A percentile compares a stretch with the other conserved stretches of the same genome.
phyloP scores from a whole-genome alignment of 2,888 invertebrate species.

The Meliscaeva auricollis region DNA sequence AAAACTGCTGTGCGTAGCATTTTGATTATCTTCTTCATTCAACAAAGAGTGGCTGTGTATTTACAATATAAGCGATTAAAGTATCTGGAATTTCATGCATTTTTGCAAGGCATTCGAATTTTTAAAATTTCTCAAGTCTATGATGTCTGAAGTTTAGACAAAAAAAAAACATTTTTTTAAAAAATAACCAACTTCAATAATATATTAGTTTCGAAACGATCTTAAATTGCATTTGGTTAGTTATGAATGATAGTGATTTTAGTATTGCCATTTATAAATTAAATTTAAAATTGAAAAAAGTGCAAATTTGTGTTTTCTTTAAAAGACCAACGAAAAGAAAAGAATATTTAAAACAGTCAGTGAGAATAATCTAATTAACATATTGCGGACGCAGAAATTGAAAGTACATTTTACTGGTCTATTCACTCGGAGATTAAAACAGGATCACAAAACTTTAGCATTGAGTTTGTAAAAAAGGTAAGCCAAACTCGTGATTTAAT shows the following conservation, averaged over 20 bases:
- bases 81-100: constrained; percentile 49
- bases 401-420: neutral
- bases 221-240: constrained; percentile 26
- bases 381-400: neutral
- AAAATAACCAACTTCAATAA: neutral
- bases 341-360: constrained; percentile 56
- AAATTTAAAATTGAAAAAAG: constrained; percentile 79
- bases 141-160: constrained; percentile 57
- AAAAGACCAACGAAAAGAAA: constrained; percentile 82
- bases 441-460: too few relatives aligned
- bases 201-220: neutral
- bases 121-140: constrained; percentile 42
- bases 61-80: neutral
- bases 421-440: too few relatives aligned
- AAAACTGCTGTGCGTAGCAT: constrained; percentile 9
- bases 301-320: constrained; percentile 82
- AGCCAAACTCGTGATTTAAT: too few relatives aligned
- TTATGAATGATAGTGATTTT: constrained; percentile 68
- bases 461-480: too few relatives aligned
- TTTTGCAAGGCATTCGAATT: constrained; percentile 19
- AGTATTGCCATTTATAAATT: constrained; percentile 66
- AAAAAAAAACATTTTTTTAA: neutral
- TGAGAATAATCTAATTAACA: neutral
- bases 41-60: neutral
- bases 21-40: neutral